Base-by-base conservation (phyloP, 2,888 invertebrate genomes). In the Priocnemis perturbator region DNA sequence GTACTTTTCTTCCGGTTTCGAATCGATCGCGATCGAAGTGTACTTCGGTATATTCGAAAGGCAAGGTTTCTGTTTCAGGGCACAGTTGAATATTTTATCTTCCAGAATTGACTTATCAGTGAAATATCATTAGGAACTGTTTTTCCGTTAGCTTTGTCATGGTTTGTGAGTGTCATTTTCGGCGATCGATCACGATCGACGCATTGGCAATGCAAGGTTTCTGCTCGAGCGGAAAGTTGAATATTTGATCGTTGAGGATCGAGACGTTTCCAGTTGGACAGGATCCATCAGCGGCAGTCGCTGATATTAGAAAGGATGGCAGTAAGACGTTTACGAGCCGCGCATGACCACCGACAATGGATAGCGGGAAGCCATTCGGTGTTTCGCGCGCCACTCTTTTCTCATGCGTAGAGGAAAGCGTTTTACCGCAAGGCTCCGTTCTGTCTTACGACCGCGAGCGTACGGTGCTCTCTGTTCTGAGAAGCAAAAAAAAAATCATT, bases 281-380 rank as follows among this genome's bases (percentile, higher is more conserved):
- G 37, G 37, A 37, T 37, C 44, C 48, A 53, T 55, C 63, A 56
- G 60, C 60, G 61, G 60, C 56, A 19, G 67, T 67, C 60, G 58
- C 66, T 57, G 81, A 78, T 74, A 76, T 77, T 79, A 79, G 81
- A 82, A 82, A 81, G 77, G 71, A 69, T 61, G 67, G 62, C 71
- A 68, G 59, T 23, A 56, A 53, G 64, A 72, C 77, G 73, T 82
- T 82, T 82, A 82, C 74, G 82, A 83, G 76, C 71, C 61, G 79
- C 64, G 83, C 82, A 82, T 82, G 82, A 83, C 83, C 82, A 69
- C 81, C 71, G 75, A 82, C 82, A 82, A 82, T 83, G 76, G 67
- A 69, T 59, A 55, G 73, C 75, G 74, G 74, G 75, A 77, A 73
- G 73, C 75, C 70, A 76, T 80, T 79, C 71, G 75, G 69, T 71